Percentiles rank a stretch among this genome's conserved stretches.
These are phyloP conservation scores for Mesodorylaimus sp. DNA, from an alignment of 2,888 invertebrate genomes.

Conservation along the genomic window DNA sequence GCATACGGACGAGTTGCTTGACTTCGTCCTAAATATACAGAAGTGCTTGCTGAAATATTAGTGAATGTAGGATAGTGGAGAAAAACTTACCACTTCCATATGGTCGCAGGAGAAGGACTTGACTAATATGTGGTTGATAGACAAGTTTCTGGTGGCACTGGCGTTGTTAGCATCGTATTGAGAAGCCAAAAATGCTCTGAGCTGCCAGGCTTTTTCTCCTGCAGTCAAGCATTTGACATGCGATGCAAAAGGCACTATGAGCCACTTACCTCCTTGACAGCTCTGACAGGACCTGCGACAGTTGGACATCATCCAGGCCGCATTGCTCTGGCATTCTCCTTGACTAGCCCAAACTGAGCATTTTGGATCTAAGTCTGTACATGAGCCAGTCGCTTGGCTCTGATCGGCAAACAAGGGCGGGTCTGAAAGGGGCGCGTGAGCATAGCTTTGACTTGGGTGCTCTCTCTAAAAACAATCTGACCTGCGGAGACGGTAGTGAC, in stretches of 20 bases:
- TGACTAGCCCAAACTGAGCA: conserved; percentile 27
- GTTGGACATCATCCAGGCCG: conserved; percentile 31
- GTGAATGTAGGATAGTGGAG: no score
- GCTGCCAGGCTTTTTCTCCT: conserved; percentile 26
- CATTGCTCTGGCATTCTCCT: conserved; percentile 28
- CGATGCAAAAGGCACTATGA: background rate
- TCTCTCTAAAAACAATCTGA: no score
- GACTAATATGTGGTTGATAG: conserved; percentile 18
- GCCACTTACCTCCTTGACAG: conserved; percentile 22
- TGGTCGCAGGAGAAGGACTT: conserved; percentile 25
- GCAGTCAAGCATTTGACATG: background rate
- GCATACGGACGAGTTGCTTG: conserved; percentile 22
- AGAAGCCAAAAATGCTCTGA: conserved; percentile 21
- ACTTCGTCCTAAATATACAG: conserved; percentile 25
- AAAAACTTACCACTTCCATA: conserved; percentile 21
- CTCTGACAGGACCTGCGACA: conserved; percentile 27
- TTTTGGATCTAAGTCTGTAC: conserved; percentile 26
- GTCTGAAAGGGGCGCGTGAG: no score
- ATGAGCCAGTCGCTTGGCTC: no score
- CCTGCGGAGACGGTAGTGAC: no score
- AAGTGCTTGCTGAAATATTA: no score
- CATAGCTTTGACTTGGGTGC: no score
- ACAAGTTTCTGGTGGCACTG: conserved; percentile 18
- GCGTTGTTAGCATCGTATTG: conserved; percentile 12
- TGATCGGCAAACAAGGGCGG: no score